These are phyloP conservation scores for Caenorhabditis becei DNA, from an alignment of 2,888 invertebrate genomes.

Conservation along the genomic window DNA sequence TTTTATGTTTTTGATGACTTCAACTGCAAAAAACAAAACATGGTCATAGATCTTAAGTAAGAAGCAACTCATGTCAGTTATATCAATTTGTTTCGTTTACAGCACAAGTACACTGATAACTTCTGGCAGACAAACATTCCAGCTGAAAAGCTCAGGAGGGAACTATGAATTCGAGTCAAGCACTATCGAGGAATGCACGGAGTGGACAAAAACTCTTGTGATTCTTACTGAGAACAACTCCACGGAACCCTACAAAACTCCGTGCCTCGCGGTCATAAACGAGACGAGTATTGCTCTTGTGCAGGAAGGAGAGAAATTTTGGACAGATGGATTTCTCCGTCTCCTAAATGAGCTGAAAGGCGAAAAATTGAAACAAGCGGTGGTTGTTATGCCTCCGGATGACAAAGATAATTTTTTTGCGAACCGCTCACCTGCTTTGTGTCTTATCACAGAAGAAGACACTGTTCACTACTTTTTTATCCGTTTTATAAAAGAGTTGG, in stretches of 20 bases:
- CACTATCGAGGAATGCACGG: conserved; percentile 18
- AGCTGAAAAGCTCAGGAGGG: conserved; percentile 26
- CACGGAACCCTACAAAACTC: not conserved
- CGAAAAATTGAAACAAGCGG: not conserved
- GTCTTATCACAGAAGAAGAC: conserved; percentile 9
- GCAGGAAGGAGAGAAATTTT: conserved; percentile 76
- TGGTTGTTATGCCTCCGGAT: conserved; percentile 25
- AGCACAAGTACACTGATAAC: conserved; percentile 5
- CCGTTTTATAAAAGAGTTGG: conserved; percentile 32
- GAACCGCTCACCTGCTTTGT: conserved; percentile 20
- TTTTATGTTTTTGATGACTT: conserved; percentile 77
- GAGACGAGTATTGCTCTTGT: conserved; percentile 54
- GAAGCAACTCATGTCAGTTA: conserved; percentile 6
- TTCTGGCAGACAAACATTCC: conserved; percentile 27
- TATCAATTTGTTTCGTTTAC: conserved; percentile 7
- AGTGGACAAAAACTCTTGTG: conserved; percentile 27
- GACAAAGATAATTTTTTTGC: conserved; percentile 15
- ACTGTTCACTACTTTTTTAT: conserved; percentile 48
- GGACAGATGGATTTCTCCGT: conserved; percentile 77
- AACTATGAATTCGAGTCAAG: conserved; percentile 42
- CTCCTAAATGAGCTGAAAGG: conserved; percentile 47
- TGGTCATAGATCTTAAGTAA: conserved; percentile 64
- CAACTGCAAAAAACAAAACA: conserved; percentile 68
- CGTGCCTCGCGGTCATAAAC: conserved; percentile 27
- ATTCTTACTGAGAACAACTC: conserved; percentile 21